Base-by-base conservation (phyloP, 2,888 invertebrate genomes). In the Hedya salicella region DNA sequence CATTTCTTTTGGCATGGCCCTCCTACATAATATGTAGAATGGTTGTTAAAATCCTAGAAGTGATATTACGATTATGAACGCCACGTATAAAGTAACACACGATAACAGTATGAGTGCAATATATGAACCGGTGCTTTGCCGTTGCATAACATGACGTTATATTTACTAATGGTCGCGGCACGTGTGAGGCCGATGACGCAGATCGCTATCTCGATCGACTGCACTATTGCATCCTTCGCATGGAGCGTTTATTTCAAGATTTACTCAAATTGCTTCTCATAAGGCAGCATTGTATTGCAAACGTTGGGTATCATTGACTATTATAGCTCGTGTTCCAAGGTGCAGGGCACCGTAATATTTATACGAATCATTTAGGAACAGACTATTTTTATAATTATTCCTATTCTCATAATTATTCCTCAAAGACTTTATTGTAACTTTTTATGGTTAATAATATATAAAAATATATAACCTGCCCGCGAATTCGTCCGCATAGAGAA, bases 81-180 rank as follows among this genome's bases (percentile, higher is more conserved):
- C 17, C 32, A 17, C 30, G 17, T 44, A 25, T 44, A 30, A 13
- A 32, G 44, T 57, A 57, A 44, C 40, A 48, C 39, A 59, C 63
- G 40, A 56, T n/a, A n/a, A n/a, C n/a, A 62, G 62, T 49, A n/a
- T n/a, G n/a, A n/a, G 66, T 59, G 50, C 48, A 62, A 25, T 60
- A 50, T n/a, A 11, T 32, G 19, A 52, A 46, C 40, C 42, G 59
- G 42, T 72, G 71, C 75, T 77, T 81, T 75, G 73, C 72, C 72
- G 71, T 86, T 86, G 82, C 85, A 82, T 86, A 83, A 84, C 78
- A 75, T 81, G 81, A 81, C 80, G 77, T 74, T 78, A 71, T 81
- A 78, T 78, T 80, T 81, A 78, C 78, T 75, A 76, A 72, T 70
- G 68, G 72, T 73, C 60, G 36, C 46, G 83, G 78, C 86, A 85